Conservation (phyloP, 1,140 invertebrate genomes). For the Harpegnathos saltator region DNA sequence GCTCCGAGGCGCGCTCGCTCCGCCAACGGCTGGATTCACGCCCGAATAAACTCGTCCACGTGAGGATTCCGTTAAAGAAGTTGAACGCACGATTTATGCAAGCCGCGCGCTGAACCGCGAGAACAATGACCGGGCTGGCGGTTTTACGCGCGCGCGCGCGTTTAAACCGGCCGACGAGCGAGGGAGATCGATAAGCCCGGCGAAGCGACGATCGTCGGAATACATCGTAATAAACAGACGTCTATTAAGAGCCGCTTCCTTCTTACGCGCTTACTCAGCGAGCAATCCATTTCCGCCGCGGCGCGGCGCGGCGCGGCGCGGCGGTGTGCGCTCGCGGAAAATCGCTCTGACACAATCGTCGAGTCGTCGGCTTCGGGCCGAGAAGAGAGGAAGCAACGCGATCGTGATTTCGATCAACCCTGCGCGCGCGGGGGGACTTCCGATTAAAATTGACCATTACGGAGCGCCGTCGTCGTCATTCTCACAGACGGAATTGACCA, state of each 20-base stretch:
- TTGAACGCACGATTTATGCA: conserved; percentile 50
- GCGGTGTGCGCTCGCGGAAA: neutral
- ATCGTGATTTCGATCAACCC: no score
- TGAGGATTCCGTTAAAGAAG: conserved; percentile 49
- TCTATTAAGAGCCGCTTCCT: conserved; percentile 30
- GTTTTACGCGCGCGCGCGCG: conserved; percentile 12
- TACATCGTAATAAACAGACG: conserved; percentile 11
- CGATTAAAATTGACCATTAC: no score
- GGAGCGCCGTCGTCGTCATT: no score
- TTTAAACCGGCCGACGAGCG: conserved; percentile 7
- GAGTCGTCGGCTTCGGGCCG: no score
- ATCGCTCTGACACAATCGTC: neutral
- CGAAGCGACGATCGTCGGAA: neutral
- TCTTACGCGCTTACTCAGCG: neutral
- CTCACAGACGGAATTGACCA: no score
- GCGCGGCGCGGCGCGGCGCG: no score
- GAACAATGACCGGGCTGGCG: conserved; percentile 50
- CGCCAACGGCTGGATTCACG: conserved; percentile 33
- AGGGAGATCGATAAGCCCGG: conserved; percentile 15
- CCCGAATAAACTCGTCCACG: conserved; percentile 53
- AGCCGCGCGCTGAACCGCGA: conserved; percentile 12
- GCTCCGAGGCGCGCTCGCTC: neutral
- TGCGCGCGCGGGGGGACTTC: no score
- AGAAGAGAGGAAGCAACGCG: no score
- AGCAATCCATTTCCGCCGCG: conserved; percentile 20